phyloP scores from a whole-genome alignment of 1,140 invertebrate genomes.

The Listronotus bonariensis region DNA sequence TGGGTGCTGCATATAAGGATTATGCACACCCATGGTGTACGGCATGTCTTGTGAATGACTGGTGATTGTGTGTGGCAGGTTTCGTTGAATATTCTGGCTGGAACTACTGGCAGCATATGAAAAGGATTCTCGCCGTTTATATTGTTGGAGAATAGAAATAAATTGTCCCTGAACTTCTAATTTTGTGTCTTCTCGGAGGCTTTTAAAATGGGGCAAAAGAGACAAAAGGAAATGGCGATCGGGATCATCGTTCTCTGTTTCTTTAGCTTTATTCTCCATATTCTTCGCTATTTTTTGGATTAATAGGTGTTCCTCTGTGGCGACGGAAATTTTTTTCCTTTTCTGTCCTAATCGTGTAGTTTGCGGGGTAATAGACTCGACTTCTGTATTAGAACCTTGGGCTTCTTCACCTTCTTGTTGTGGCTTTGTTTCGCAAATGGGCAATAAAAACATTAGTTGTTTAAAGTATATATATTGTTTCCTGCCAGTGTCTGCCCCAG shows the following conservation, averaged over 20 bases:
- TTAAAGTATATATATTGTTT: constrained; percentile 4
- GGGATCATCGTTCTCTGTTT: constrained; percentile 4
- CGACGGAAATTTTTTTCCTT: neutral
- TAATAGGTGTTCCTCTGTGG: neutral
- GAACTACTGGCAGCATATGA: constrained; percentile 8
- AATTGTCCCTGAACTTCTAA: constrained; percentile 8
- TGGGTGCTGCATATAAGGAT: too few relatives aligned
- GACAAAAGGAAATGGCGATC: neutral
- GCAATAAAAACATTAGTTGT: neutral
- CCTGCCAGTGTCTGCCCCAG: neutral
- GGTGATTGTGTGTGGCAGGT: constrained; percentile 6
- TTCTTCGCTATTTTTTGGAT: neutral
- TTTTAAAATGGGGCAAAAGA: constrained; percentile 8
- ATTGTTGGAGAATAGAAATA: constrained; percentile 1
- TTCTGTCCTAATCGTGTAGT: neutral
- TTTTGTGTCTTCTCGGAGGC: neutral
- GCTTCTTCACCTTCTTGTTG: neutral
- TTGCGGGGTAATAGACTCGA: neutral
- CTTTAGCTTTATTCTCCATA: neutral
- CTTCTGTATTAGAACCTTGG: neutral
- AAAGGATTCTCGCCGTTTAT: neutral
- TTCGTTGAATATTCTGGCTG: constrained; percentile 7
- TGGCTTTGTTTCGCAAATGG: constrained; percentile 7
- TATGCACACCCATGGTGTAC: constrained; percentile 1
- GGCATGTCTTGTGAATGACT: constrained; percentile 2